phyloP scores from a whole-genome alignment of 2,888 invertebrate species.

The Hydropsyche betteni region DNA sequence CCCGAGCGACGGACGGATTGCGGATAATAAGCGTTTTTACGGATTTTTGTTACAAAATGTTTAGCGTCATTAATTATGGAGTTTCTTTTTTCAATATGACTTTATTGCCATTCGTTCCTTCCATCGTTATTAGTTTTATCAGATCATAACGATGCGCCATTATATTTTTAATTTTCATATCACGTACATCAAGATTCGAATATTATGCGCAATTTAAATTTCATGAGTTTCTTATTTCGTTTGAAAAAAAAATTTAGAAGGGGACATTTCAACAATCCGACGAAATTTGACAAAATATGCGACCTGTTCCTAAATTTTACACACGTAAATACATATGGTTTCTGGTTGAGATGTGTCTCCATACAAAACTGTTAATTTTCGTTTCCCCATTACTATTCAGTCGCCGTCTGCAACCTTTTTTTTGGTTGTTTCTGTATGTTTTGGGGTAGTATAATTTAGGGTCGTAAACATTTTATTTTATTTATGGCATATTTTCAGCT shows the following conservation, averaged over 20 bases:
- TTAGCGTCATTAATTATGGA: slow-evolving; percentile 32
- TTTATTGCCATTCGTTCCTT: neutral
- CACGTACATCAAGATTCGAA: too few relatives aligned
- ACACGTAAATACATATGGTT: slow-evolving; percentile 11
- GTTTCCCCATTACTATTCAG: slow-evolving; percentile 31
- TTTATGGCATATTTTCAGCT: slow-evolving; percentile 40
- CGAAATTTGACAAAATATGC: too few relatives aligned
- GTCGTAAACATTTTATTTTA: slow-evolving; percentile 47
- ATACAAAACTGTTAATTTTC: slow-evolving; percentile 18
- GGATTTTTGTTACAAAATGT: slow-evolving; percentile 31
- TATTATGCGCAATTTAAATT: too few relatives aligned
- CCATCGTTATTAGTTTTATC: too few relatives aligned
- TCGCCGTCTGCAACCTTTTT: slow-evolving; percentile 1
- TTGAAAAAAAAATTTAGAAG: too few relatives aligned
- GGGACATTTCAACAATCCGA: too few relatives aligned
- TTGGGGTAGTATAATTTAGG: slow-evolving; percentile 48
- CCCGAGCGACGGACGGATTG: slow-evolving; percentile 3
- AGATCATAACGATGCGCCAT: too few relatives aligned
- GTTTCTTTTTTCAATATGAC: neutral
- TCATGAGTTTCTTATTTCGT: too few relatives aligned
- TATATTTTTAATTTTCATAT: too few relatives aligned
- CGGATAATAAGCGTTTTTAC: slow-evolving; percentile 39
- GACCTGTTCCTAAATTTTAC: too few relatives aligned
- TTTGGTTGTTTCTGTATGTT: slow-evolving; percentile 7
- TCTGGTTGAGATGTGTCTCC: slow-evolving; percentile 17